These are phyloP conservation scores for Cololabis saira DNA, from an alignment of 2,113 vertebrate genomes.

Conservation along the genomic window DNA sequence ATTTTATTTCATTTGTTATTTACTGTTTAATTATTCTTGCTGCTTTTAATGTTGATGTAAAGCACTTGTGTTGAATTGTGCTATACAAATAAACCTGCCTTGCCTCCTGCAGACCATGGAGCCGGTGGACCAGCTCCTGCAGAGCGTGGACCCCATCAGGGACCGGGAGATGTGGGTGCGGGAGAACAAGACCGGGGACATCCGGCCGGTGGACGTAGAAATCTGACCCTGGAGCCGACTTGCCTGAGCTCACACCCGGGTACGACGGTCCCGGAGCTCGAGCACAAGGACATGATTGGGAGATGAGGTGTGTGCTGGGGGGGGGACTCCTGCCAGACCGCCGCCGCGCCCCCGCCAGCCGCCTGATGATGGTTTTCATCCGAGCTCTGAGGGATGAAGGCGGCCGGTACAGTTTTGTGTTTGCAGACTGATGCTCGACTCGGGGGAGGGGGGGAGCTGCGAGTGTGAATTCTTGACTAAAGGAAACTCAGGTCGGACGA, in stretches of 20 bases:
- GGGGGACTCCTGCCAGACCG: conserved; percentile 16
- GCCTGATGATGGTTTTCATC: conserved; percentile 15
- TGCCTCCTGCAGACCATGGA: conserved; percentile 88
- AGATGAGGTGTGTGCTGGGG: conserved; percentile 19
- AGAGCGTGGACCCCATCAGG: conserved; percentile 91
- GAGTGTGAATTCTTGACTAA: conserved; percentile 28
- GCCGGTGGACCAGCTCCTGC: conserved; percentile 95
- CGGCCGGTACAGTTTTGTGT: conserved; percentile 5
- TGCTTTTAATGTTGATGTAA: no score
- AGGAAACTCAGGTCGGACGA: conserved; percentile 33
- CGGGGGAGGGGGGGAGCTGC: background rate
- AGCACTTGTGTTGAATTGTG: no score
- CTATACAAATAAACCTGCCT: no score
- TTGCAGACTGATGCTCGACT: conserved; percentile 2
- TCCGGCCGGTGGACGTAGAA: conserved; percentile 95
- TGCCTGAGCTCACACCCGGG: conserved; percentile 5
- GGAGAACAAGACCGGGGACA: conserved; percentile 94
- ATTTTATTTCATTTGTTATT: no score
- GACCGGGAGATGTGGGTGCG: conserved; percentile 97
- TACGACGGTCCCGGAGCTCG: background rate
- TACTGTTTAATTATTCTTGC: no score
- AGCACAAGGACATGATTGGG: conserved; percentile 9
- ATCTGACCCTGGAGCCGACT: conserved; percentile 80
- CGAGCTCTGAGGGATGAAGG: conserved; percentile 2
- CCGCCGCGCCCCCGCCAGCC: background rate